Evolutionary conservation across 2,888 invertebrate genomes (phyloP).

Genomic region (Cetonia aurata): DNA sequence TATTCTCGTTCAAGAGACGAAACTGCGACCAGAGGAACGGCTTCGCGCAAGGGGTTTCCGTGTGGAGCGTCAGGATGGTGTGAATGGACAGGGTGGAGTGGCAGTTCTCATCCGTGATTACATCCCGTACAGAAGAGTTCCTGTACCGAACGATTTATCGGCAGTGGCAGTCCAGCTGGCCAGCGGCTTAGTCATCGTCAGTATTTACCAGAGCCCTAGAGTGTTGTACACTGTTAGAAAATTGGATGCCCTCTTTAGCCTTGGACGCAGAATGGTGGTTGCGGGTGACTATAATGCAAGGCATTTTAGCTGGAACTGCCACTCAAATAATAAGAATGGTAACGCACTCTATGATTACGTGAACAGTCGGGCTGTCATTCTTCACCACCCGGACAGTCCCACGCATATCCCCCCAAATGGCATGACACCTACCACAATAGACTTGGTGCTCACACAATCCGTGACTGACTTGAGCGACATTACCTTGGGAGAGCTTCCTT

Average conservation of each 20-base stretch:
- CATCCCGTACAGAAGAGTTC: background rate
- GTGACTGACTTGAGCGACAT: background rate
- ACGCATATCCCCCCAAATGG: conserved; percentile 47
- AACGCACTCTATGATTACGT: conserved; percentile 40
- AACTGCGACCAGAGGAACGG: background rate
- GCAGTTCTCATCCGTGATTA: background rate
- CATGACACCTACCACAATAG: conserved; percentile 42
- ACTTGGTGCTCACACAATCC: conserved; percentile 45
- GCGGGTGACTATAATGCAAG: conserved; percentile 49
- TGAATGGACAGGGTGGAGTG: background rate
- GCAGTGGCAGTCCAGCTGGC: background rate
- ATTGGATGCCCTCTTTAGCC: background rate
- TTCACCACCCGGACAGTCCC: conserved; percentile 31
- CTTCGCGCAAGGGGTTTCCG: background rate
- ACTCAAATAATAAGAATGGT: conserved; percentile 46
- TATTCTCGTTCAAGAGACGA: background rate
- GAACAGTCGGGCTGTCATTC: background rate
- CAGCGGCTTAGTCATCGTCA: background rate
- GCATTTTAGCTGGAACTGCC: conserved; percentile 48
- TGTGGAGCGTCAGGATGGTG: background rate
- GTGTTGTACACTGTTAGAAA: background rate
- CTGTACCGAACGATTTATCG: background rate
- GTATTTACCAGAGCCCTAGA: background rate
- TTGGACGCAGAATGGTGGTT: conserved; percentile 19
- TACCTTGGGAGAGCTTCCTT: no score